phyloP scores from a whole-genome alignment of 2,888 invertebrate genomes.

The Criorhina ranunculi region DNA sequence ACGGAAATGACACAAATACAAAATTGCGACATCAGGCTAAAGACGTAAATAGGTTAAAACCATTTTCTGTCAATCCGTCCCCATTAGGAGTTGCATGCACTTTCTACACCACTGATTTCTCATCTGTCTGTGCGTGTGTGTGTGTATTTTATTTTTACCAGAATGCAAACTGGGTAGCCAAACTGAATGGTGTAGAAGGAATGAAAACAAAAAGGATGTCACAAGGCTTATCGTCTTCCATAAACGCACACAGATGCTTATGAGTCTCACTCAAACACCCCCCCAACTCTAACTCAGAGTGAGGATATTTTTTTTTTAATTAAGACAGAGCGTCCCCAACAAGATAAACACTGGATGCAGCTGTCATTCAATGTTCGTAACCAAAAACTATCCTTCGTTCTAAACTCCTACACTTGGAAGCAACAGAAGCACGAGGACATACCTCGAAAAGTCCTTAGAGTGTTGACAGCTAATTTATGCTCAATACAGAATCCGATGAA shows the following conservation, averaged over 20 bases:
- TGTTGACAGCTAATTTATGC: slow-evolving; percentile 75
- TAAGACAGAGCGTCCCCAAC: slow-evolving; percentile 52
- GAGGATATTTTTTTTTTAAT: slow-evolving; percentile 69
- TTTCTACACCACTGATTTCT: slow-evolving; percentile 56
- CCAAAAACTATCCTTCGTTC: slow-evolving; percentile 50
- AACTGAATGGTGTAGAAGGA: no score
- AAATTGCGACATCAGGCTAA: slow-evolving; percentile 73
- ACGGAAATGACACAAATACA: slow-evolving; percentile 73
- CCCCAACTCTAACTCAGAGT: background rate
- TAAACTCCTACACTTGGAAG: slow-evolving; percentile 24
- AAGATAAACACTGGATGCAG: slow-evolving; percentile 50
- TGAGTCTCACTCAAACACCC: background rate
- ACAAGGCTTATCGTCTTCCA: slow-evolving; percentile 59
- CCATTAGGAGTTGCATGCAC: slow-evolving; percentile 63
- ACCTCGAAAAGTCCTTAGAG: slow-evolving; percentile 41
- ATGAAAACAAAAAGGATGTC: slow-evolving; percentile 33
- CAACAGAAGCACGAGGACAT: slow-evolving; percentile 14
- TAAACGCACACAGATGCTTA: background rate
- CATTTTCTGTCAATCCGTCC: slow-evolving; percentile 74
- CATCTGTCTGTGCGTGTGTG: background rate
- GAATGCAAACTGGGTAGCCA: slow-evolving; percentile 7
- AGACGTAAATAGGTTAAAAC: slow-evolving; percentile 75
- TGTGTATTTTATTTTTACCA: slow-evolving; percentile 37
- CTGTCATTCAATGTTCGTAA: slow-evolving; percentile 50
- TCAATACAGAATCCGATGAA: slow-evolving; percentile 68